phyloP scores from a whole-genome alignment of 1,140 invertebrate genomes.

The Anadara kagoshimensis region DNA sequence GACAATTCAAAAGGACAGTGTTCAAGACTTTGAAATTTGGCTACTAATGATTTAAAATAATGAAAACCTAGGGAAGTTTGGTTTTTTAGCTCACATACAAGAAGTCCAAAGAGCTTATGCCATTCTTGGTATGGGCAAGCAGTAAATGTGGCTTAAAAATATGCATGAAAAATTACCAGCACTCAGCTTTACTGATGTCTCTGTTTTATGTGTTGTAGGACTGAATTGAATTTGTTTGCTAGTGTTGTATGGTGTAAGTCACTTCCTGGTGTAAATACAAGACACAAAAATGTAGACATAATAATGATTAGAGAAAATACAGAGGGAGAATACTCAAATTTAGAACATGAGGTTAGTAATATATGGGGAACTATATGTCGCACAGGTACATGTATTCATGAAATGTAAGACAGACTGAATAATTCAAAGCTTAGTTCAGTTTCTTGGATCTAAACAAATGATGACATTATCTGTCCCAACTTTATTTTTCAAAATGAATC shows the following conservation, averaged over 20 bases:
- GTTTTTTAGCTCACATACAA: too few relatives aligned
- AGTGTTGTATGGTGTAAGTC: slow-evolving; percentile 98
- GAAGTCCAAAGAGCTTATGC: too few relatives aligned
- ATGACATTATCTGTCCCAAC: too few relatives aligned
- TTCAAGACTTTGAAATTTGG: too few relatives aligned
- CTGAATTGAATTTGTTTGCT: slow-evolving; percentile 93
- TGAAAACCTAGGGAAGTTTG: too few relatives aligned
- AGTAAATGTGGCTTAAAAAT: not conserved
- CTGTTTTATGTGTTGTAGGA: slow-evolving; percentile 72
- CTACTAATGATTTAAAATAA: too few relatives aligned
- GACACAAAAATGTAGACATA: slow-evolving; percentile 94
- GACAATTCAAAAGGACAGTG: too few relatives aligned
- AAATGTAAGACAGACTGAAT: not conserved
- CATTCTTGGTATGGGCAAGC: too few relatives aligned
- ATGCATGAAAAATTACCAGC: not conserved
- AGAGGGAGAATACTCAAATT: slow-evolving; percentile 98
- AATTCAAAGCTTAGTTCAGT: too few relatives aligned
- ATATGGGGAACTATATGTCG: not conserved
- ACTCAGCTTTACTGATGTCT: not conserved
- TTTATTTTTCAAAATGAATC: too few relatives aligned
- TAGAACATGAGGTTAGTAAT: slow-evolving; percentile 88
- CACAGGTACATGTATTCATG: not conserved
- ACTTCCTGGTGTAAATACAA: slow-evolving; percentile 90
- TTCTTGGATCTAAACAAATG: too few relatives aligned
- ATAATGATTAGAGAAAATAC: slow-evolving; percentile 98